Conservation (phyloP, 2,797 vertebrate species). For the Acanthurus leucopareius region DNA sequence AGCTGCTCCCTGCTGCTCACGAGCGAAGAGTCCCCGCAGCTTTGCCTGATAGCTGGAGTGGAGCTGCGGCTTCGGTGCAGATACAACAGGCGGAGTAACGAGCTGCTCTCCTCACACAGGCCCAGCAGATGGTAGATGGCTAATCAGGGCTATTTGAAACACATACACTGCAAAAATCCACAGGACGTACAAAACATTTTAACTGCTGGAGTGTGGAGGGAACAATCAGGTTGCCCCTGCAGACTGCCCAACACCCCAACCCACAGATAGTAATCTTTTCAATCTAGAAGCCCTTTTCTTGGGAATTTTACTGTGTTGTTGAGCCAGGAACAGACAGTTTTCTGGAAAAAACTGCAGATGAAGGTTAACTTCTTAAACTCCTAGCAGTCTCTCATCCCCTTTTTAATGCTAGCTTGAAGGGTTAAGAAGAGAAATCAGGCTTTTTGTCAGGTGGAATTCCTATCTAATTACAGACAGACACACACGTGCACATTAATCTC, state of each 20-base stretch:
- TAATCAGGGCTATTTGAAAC: slow-evolving; percentile 69
- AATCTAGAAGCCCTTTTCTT: background rate
- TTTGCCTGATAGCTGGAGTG: slow-evolving; percentile 66
- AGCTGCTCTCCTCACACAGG: slow-evolving; percentile 56
- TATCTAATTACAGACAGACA: slow-evolving; percentile 10
- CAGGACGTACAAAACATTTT: slow-evolving; percentile 63
- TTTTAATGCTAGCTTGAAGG: slow-evolving; percentile 6
- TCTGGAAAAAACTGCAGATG: slow-evolving; percentile 17
- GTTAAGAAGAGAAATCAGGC: slow-evolving; percentile 16
- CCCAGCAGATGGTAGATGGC: slow-evolving; percentile 76
- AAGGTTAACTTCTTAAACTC: slow-evolving; percentile 23
- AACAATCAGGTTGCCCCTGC: slow-evolving; percentile 47
- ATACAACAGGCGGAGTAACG: slow-evolving; percentile 69
- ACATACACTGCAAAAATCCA: slow-evolving; percentile 60
- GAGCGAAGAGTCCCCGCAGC: slow-evolving; percentile 61
- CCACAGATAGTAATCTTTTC: slow-evolving; percentile 18
- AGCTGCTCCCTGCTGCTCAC: slow-evolving; percentile 61
- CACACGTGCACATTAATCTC: slow-evolving; percentile 29
- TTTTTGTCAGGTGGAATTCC: slow-evolving; percentile 14
- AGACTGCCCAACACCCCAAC: slow-evolving; percentile 14
- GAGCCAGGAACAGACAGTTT: slow-evolving; percentile 21
- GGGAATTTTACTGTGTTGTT: slow-evolving; percentile 19
- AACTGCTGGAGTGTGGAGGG: slow-evolving; percentile 33
- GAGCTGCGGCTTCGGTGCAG: slow-evolving; percentile 43
- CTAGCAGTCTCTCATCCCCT: background rate